Conservation (phyloP, 1,140 invertebrate genomes). For the Lucilia sericata region DNA sequence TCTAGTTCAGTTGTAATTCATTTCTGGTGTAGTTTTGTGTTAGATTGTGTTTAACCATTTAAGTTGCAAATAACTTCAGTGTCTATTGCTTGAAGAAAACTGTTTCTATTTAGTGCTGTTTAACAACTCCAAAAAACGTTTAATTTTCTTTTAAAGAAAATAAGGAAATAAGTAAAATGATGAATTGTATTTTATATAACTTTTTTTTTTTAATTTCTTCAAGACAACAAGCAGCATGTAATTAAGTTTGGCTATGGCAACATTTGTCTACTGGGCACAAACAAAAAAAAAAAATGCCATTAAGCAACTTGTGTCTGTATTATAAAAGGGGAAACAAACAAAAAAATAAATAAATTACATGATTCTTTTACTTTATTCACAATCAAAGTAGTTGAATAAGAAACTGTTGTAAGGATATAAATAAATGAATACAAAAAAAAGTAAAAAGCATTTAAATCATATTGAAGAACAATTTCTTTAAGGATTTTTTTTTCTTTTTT, state of each 20-base stretch:
- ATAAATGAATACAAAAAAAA: background rate
- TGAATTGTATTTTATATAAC: background rate
- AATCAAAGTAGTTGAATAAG: conserved; percentile 1
- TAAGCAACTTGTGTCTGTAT: background rate
- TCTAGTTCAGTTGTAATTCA: too few species aligned
- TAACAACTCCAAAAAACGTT: background rate
- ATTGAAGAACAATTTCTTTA: background rate
- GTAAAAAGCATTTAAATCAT: background rate
- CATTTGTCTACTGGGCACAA: background rate
- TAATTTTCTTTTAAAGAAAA: background rate
- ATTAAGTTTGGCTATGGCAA: background rate
- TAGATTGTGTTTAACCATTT: too few species aligned
- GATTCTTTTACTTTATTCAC: background rate
- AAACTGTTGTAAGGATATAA: background rate
- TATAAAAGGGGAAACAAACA: background rate
- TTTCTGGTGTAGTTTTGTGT: too few species aligned
- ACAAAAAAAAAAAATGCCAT: background rate
- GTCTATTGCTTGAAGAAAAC: too few species aligned
- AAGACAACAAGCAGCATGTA: background rate
- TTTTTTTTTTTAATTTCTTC: too few species aligned
- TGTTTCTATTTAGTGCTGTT: too few species aligned
- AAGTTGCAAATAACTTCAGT: too few species aligned
- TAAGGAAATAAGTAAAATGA: background rate
- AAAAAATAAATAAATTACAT: background rate
- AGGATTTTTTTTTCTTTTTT: background rate